A percentile compares a stretch with the other conserved stretches of the same genome.
phyloP scores from a whole-genome alignment of 2,888 invertebrate species.

The Cephus spinipes region DNA sequence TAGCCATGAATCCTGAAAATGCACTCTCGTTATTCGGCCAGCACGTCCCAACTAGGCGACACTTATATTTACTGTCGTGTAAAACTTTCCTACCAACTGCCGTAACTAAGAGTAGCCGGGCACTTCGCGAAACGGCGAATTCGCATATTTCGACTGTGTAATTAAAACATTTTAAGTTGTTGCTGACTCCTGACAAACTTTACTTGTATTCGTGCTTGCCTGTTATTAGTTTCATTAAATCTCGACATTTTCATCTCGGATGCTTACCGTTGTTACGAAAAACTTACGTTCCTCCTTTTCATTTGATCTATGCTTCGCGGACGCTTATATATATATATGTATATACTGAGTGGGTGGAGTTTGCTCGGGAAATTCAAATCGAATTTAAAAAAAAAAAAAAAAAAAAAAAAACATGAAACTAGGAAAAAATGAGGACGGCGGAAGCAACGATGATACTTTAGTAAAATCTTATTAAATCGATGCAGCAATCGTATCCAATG shows the following conservation, averaged over 20 bases:
- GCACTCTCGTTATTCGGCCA: neutral
- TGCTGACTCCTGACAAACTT: neutral
- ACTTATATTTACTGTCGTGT: neutral
- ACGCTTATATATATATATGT: neutral
- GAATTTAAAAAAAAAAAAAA: neutral
- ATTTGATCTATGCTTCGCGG: neutral
- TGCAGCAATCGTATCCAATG: neutral
- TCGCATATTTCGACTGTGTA: neutral
- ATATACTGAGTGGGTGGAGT: neutral
- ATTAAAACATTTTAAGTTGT: neutral
- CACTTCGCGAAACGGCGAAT: neutral
- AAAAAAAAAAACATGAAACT: too few species aligned
- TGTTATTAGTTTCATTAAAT: neutral
- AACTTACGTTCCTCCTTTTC: neutral
- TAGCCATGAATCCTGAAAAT: neutral
- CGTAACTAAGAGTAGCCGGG: neutral
- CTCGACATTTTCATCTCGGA: neutral
- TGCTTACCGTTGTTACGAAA: neutral
- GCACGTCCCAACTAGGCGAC: neutral
- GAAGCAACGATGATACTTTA: neutral
- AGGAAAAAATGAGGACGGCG: neutral
- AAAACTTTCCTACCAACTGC: neutral
- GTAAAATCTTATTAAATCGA: neutral
- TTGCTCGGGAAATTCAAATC: neutral
- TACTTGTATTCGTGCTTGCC: neutral